These are phyloP conservation scores for Callyntrura guangdongensis DNA, from an alignment of 2,888 invertebrate genomes.

Conservation along the genomic window DNA sequence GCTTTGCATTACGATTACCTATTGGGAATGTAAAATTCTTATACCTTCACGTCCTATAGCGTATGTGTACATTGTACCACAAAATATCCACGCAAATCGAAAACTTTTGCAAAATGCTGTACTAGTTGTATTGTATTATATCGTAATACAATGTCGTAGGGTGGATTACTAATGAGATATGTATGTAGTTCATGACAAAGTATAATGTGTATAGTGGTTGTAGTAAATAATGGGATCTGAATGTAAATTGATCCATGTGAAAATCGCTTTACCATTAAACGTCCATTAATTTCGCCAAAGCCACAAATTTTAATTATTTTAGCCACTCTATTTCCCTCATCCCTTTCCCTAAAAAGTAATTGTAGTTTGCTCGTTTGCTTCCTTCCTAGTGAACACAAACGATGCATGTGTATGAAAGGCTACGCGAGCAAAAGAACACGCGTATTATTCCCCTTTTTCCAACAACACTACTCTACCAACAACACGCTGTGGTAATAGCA, in stretches of 20 bases:
- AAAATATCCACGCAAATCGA: too few relatives aligned
- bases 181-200: conserved; percentile 31
- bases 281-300: conserved; percentile 84
- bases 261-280: conserved; percentile 81
- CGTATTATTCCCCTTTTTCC: not conserved
- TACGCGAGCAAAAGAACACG: not conserved
- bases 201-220: conserved; percentile 44
- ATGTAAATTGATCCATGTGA: conserved; percentile 79
- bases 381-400: conserved; percentile 10
- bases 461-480: not conserved
- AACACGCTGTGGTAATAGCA: not conserved
- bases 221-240: conserved; percentile 73
- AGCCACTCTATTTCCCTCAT: conserved; percentile 75
- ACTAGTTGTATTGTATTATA: not conserved
- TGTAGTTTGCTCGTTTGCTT: conserved; percentile 29
- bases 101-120: too few relatives aligned
- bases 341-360: conserved; percentile 73
- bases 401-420: not conserved
- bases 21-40: too few relatives aligned
- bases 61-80: too few relatives aligned
- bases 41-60: too few relatives aligned
- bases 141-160: not conserved
- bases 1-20: too few relatives aligned
- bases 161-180: not conserved
- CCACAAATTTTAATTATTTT: conserved; percentile 84